These are phyloP conservation scores for Bruchidius siliquastri DNA, from an alignment of 2,888 invertebrate species.

Conservation along the genomic window DNA sequence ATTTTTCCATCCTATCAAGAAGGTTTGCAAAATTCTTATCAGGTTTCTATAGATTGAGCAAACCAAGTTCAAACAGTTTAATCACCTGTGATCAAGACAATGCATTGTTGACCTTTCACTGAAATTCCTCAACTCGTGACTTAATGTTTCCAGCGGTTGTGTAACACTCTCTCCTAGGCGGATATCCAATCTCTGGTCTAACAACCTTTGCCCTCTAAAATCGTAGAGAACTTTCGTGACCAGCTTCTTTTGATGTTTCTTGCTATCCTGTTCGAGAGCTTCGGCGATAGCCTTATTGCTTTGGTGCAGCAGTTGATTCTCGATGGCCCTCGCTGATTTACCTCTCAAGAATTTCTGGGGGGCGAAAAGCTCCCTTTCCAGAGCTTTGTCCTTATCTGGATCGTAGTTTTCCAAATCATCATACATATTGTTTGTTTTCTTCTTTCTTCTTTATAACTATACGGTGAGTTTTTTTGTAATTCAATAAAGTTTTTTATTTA, in stretches of 20 bases:
- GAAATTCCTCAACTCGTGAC: constrained; percentile 59
- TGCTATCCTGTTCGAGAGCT: constrained; percentile 46
- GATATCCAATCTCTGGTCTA: constrained; percentile 45
- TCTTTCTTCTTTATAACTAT: constrained; percentile 22
- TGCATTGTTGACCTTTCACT: constrained; percentile 57
- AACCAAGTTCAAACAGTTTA: not conserved
- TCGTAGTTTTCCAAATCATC: constrained; percentile 47
- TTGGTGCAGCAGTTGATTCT: constrained; percentile 59
- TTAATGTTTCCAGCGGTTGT: constrained; percentile 56
- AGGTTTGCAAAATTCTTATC: no score
- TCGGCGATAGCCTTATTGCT: constrained; percentile 52
- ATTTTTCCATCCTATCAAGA: no score
- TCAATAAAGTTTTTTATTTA: no score
- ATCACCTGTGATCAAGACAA: constrained; percentile 63
- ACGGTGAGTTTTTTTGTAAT: not conserved
- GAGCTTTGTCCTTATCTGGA: constrained; percentile 46
- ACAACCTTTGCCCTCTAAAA: constrained; percentile 41
- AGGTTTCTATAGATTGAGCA: no score
- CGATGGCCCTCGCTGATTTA: constrained; percentile 49
- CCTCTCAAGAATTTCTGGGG: constrained; percentile 54
- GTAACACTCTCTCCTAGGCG: constrained; percentile 55
- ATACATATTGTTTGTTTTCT: constrained; percentile 45
- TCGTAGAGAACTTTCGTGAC: constrained; percentile 30
- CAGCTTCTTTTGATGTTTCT: constrained; percentile 28
- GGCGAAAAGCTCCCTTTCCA: constrained; percentile 43